Conservation (phyloP, 53 echinoderm and acorn worm genomes). For the Actinopyga echinites region DNA sequence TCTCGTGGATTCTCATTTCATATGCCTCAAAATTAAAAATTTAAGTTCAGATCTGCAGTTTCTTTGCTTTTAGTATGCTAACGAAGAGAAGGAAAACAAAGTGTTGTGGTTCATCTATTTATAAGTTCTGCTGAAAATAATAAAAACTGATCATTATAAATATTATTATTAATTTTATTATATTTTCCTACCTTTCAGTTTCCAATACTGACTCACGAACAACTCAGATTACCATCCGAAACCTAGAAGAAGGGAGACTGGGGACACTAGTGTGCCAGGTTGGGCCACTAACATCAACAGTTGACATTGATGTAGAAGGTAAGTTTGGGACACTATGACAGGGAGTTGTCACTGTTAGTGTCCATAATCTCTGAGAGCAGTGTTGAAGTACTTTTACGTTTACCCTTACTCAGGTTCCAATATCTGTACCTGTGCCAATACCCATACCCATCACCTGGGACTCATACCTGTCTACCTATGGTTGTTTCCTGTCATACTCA, state of each 20-base stretch:
- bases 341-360: background rate
- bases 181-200: background rate
- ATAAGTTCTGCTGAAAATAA: background rate
- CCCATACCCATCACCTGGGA: too few species aligned
- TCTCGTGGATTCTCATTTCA: too few species aligned
- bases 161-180: background rate
- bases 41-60: too few species aligned
- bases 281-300: constrained; percentile 63
- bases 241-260: constrained; percentile 53
- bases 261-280: constrained; percentile 74
- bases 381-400: too few species aligned
- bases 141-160: background rate
- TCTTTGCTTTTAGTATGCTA: too few species aligned
- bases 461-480: too few species aligned
- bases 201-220: constrained; percentile 17
- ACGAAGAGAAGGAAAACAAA: background rate
- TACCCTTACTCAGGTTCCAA: too few species aligned
- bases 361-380: too few species aligned
- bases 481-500: too few species aligned
- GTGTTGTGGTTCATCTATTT: background rate
- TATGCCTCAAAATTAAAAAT: too few species aligned
- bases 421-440: too few species aligned
- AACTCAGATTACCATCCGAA: constrained; percentile 58
- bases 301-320: constrained; percentile 57
- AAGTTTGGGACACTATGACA: background rate